A percentile compares a stretch with the other conserved stretches of the same genome.
Conservation (phyloP, 2,888 invertebrate species). For the Ectobius pallidus region DNA sequence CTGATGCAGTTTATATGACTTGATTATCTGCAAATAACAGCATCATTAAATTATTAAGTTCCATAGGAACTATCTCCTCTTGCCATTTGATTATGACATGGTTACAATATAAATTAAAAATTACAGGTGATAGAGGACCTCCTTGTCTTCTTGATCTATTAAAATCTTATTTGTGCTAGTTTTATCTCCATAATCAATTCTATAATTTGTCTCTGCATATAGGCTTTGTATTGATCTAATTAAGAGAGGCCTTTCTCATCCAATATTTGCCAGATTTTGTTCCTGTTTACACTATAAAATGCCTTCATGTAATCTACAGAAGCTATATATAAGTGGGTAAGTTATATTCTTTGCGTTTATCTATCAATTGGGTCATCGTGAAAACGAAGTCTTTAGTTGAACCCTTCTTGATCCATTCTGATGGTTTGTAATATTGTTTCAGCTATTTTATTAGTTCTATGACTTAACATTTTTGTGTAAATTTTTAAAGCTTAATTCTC, state of each 20-base stretch:
- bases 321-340: neutral
- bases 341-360: neutral
- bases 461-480: neutral
- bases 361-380: neutral
- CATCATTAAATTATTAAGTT: too few species aligned
- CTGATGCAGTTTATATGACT: too few species aligned
- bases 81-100: too few species aligned
- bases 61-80: too few species aligned
- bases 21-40: too few species aligned
- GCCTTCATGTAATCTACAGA: too few species aligned
- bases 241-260: neutral
- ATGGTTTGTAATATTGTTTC: neutral
- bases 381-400: neutral
- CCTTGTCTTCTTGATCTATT: too few species aligned
- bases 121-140: too few species aligned
- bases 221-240: neutral
- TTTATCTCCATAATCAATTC: too few species aligned
- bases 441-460: neutral
- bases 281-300: too few species aligned
- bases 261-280: neutral
- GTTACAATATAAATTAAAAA: too few species aligned
- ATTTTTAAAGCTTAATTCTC: neutral
- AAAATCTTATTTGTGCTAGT: too few species aligned
- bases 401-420: neutral
- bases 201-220: neutral